phyloP scores from a whole-genome alignment of 2,888 invertebrate genomes.

The Rhagium mordax region DNA sequence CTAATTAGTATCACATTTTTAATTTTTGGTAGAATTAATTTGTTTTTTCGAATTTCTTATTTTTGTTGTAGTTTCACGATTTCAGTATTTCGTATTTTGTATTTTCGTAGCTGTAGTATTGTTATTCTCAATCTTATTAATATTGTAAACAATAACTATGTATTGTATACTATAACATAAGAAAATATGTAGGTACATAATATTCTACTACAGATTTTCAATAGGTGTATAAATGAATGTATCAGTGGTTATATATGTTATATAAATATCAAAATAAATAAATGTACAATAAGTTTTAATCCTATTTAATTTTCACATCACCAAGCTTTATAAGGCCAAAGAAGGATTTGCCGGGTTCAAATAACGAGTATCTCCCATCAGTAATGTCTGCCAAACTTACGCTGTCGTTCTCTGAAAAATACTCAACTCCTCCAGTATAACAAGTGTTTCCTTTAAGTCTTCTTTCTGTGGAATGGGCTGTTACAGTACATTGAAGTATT shows the following conservation, averaged over 20 bases:
- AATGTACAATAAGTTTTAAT: not conserved
- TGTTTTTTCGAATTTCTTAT: not conserved
- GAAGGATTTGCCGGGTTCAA: constrained; percentile 85
- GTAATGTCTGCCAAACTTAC: constrained; percentile 81
- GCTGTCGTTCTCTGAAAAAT: constrained; percentile 77
- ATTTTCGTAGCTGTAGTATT: not conserved
- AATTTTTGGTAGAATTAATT: not conserved
- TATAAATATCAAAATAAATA: constrained; percentile 7
- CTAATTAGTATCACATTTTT: not conserved
- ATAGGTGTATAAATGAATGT: not conserved
- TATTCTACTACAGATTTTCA: not conserved
- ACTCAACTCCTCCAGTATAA: constrained; percentile 80
- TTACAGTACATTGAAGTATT: constrained; percentile 81
- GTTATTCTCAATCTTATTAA: not conserved
- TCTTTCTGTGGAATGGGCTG: constrained; percentile 73
- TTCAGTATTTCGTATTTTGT: not conserved
- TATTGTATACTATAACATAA: not conserved
- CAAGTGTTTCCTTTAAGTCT: constrained; percentile 81
- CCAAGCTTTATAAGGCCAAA: constrained; percentile 86
- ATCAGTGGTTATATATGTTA: constrained; percentile 5
- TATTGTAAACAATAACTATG: not conserved
- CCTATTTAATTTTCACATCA: constrained; percentile 65
- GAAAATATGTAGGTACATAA: not conserved
- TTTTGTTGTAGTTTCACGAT: not conserved
- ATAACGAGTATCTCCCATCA: constrained; percentile 78